These are phyloP conservation scores for Vanacampus margaritifer DNA, from an alignment of 2,113 vertebrate species.

Conservation along the genomic window DNA sequence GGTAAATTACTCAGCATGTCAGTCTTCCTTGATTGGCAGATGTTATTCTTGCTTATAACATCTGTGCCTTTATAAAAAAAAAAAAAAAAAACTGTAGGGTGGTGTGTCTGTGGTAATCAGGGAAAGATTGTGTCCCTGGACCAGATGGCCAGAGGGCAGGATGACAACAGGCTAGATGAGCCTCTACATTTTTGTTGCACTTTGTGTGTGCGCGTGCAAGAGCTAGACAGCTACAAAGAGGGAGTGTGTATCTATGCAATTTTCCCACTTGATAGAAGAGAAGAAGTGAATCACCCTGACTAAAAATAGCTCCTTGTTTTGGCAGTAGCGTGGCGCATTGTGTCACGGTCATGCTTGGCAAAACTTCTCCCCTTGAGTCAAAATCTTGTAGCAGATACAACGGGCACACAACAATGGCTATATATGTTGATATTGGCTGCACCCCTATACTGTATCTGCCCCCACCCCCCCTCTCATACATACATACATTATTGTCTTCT, in stretches of 20 bases:
- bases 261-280: slow-evolving; percentile 30
- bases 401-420: too few relatives aligned
- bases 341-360: slow-evolving; percentile 18
- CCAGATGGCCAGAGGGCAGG: slow-evolving; percentile 46
- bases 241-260: slow-evolving; percentile 23
- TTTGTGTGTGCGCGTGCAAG: slow-evolving; percentile 16
- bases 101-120: not conserved
- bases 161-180: slow-evolving; percentile 37
- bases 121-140: slow-evolving; percentile 13
- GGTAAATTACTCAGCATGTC: too few relatives aligned
- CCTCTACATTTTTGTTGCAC: slow-evolving; percentile 11
- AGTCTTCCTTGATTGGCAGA: not conserved
- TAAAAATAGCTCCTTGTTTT: slow-evolving; percentile 42
- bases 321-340: not conserved
- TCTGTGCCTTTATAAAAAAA: slow-evolving; percentile 27
- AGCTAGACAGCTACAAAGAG: not conserved
- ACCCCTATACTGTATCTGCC: too few relatives aligned
- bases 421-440: too few relatives aligned
- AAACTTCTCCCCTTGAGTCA: not conserved
- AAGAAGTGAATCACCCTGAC: slow-evolving; percentile 34
- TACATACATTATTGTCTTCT: too few relatives aligned
- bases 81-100: not conserved
- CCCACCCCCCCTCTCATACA: too few relatives aligned
- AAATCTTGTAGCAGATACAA: not conserved
- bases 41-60: slow-evolving; percentile 3